phyloP scores from a whole-genome alignment of 2,797 vertebrate species.

The Euphonia xanthogaster region DNA sequence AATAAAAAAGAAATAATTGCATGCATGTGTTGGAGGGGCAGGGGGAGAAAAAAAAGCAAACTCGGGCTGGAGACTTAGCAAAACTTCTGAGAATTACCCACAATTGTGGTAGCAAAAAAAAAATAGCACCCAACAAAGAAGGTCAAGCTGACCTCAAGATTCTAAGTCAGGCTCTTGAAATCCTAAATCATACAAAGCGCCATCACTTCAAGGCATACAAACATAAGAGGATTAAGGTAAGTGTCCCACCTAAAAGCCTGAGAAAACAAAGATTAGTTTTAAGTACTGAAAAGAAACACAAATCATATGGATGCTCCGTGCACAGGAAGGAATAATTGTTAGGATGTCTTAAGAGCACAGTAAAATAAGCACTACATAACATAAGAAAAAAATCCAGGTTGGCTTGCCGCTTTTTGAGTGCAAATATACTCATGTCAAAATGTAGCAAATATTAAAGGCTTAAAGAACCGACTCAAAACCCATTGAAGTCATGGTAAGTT shows the following conservation, averaged over 20 bases:
- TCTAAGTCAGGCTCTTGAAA: conserved; percentile 79
- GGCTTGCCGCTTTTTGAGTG: conserved; percentile 55
- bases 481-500: neutral
- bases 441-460: neutral
- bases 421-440: conserved; percentile 56
- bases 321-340: conserved; percentile 48
- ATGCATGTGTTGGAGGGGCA: fast-evolving
- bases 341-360: conserved; percentile 18
- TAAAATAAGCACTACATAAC: conserved; percentile 20
- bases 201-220: conserved; percentile 73
- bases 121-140: conserved; percentile 54
- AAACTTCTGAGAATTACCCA: conserved; percentile 23
- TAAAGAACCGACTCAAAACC: neutral
- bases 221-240: conserved; percentile 81
- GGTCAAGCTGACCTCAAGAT: conserved; percentile 74
- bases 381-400: conserved; percentile 19
- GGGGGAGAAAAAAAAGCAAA: neutral
- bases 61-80: neutral
- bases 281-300: conserved; percentile 71
- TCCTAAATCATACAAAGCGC: conserved; percentile 67
- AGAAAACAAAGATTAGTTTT: conserved; percentile 77
- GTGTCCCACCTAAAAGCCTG: conserved; percentile 74
- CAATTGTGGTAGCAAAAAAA: conserved; percentile 18
- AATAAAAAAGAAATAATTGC: neutral
- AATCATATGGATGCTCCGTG: conserved; percentile 53